Percentiles rank a stretch among this genome's conserved stretches.
Evolutionary conservation across 2,113 vertebrate species (phyloP).

Genomic region (Phaethon lepturus): DNA sequence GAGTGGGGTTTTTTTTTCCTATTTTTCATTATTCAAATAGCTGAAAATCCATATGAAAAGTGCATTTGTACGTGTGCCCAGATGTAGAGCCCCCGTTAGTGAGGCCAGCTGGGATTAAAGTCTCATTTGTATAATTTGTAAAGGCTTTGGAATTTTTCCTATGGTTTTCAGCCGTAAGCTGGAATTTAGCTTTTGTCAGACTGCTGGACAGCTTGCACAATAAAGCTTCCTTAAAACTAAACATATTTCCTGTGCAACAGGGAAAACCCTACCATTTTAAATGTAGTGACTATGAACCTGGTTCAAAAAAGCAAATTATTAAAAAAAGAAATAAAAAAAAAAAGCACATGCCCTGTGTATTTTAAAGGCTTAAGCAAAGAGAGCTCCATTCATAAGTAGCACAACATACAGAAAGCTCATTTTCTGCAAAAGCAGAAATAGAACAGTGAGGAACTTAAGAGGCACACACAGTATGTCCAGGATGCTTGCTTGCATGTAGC

Average conservation of each 20-base stretch:
- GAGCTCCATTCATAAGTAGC: not conserved
- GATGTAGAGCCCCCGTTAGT: constrained; percentile 5
- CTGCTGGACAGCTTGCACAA: constrained; percentile 49
- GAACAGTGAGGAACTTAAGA: not conserved
- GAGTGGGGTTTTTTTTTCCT: not conserved
- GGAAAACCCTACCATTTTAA: not conserved
- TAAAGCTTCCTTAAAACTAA: constrained; percentile 20
- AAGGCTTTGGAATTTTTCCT: constrained; percentile 62
- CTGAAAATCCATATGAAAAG: constrained; percentile 38
- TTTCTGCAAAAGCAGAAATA: not conserved
- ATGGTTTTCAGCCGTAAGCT: constrained; percentile 17
- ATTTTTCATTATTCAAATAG: constrained; percentile 40
- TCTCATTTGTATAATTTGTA: constrained; percentile 68
- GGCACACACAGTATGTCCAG: not conserved
- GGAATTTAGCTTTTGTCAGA: constrained; percentile 36
- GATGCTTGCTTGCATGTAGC: not conserved
- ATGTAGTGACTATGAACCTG: not conserved
- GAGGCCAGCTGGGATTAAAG: constrained; percentile 65
- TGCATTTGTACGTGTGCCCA: constrained; percentile 14
- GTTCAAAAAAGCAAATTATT: not conserved
- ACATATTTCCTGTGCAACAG: not conserved
- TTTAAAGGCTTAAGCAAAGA: not conserved
- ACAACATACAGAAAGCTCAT: not conserved
- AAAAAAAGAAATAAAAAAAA: not conserved
- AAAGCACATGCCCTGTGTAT: not conserved